phyloP scores from a whole-genome alignment of 2,888 invertebrate genomes.

The Calameuta filiformis region DNA sequence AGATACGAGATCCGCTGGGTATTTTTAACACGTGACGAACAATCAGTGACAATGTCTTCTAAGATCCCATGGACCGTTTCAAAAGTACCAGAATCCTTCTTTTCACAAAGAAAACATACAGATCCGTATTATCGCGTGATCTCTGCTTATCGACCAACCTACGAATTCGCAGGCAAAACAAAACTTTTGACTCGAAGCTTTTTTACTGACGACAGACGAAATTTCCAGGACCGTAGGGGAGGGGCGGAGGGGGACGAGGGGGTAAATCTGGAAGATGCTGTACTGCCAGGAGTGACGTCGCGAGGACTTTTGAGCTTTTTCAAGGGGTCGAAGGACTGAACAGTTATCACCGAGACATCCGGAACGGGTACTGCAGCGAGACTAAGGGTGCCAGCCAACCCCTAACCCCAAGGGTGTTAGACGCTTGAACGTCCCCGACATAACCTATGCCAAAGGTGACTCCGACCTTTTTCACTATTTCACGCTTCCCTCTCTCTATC shows the following conservation, averaged over 20 bases:
- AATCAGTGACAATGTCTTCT: constrained; percentile 26
- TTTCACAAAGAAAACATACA: no score
- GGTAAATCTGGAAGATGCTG: background rate
- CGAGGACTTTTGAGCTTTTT: background rate
- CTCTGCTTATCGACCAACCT: no score
- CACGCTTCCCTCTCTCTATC: background rate
- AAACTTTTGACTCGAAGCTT: no score
- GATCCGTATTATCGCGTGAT: no score
- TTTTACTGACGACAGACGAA: background rate
- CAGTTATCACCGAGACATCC: background rate
- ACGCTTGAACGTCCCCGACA: background rate
- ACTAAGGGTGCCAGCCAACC: background rate
- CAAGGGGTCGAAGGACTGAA: background rate
- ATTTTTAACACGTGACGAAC: background rate
- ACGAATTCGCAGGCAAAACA: no score
- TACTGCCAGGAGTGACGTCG: background rate
- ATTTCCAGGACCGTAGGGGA: background rate
- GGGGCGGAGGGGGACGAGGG: no score
- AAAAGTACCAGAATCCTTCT: background rate
- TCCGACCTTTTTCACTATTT: background rate
- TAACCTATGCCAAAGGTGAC: background rate
- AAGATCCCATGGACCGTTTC: constrained; percentile 3
- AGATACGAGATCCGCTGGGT: background rate
- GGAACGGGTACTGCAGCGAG: background rate
- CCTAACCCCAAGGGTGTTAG: background rate